phyloP scores from a whole-genome alignment of 2,797 vertebrate genomes.

The Pantherophis vulpinus region DNA sequence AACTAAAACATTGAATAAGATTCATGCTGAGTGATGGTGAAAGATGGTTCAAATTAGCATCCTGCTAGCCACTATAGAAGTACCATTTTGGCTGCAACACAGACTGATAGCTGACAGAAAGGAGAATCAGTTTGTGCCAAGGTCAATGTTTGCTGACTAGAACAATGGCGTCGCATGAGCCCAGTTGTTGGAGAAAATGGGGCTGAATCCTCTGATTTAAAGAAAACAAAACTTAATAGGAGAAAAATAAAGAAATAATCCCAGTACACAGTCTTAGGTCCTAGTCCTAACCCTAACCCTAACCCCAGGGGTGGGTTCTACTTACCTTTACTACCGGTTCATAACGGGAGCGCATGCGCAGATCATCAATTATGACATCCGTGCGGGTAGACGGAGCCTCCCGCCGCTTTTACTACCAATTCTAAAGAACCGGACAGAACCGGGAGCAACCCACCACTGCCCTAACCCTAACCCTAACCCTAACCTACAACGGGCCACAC shows the following conservation, averaged over 20 bases:
- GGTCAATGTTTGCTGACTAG: background rate
- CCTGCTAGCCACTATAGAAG: background rate
- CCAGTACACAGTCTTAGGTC: background rate
- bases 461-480: too few relatives aligned
- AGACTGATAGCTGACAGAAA: background rate
- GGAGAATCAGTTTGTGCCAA: background rate
- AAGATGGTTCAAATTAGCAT: background rate
- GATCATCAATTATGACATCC: too few relatives aligned
- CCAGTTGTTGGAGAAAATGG: background rate
- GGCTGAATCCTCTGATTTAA: background rate
- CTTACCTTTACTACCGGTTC: too few relatives aligned
- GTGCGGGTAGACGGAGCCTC: too few relatives aligned
- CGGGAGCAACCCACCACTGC: too few relatives aligned
- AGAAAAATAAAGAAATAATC: background rate
- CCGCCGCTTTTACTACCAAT: too few relatives aligned
- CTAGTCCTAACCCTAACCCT: background rate
- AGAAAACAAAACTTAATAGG: background rate
- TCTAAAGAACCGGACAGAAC: too few relatives aligned
- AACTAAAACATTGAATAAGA: background rate
- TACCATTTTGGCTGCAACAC: background rate
- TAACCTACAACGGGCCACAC: too few relatives aligned
- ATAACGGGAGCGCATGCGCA: accelerated
- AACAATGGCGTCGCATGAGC: background rate
- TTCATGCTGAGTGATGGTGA: background rate
- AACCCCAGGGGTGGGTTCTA: too few relatives aligned